Conservation (phyloP, 2,113 vertebrate species). For the Oceanites oceanicus region DNA sequence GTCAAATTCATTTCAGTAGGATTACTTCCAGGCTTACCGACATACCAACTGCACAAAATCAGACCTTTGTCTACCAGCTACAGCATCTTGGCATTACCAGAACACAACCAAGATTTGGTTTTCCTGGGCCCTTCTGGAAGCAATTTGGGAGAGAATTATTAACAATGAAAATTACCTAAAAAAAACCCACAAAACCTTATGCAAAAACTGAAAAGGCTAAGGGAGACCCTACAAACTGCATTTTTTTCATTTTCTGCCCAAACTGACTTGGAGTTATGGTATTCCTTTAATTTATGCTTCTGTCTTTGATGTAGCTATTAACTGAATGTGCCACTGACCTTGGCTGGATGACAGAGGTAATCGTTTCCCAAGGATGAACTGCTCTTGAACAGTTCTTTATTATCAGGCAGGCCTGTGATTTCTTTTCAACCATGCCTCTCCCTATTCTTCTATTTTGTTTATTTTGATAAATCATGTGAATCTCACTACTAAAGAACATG, state of each 20-base stretch:
- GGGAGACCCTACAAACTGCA: background rate
- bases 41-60: background rate
- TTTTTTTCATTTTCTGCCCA: background rate
- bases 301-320: conserved; percentile 27
- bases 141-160: background rate
- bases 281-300: conserved; percentile 10
- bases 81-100: background rate
- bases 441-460: background rate
- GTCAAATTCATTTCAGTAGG: background rate
- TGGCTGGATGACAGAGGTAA: conserved; percentile 7
- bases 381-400: background rate
- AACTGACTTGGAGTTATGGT: background rate
- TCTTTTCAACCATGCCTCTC: background rate
- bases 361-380: background rate
- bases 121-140: background rate
- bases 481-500: background rate
- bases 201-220: background rate
- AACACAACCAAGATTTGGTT: background rate
- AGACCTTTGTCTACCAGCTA: background rate
- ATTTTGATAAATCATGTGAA: background rate
- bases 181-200: background rate
- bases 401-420: background rate
- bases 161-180: background rate
- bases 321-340: conserved; percentile 7
- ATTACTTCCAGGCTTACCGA: background rate